Base-by-base conservation (phyloP, 2,113 vertebrate species). In the Takifugu bimaculatus region DNA sequence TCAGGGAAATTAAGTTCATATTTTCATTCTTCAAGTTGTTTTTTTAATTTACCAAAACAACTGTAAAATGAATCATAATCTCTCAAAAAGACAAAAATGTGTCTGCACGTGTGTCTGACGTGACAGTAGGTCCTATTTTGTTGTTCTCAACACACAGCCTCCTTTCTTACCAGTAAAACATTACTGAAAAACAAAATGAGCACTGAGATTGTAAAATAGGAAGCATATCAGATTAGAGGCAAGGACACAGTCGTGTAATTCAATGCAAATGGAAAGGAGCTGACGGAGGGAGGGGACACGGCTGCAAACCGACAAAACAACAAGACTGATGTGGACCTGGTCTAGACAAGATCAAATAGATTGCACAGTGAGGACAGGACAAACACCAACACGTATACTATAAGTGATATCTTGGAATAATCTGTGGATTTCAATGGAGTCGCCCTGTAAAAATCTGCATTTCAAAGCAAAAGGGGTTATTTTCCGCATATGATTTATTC, bases 171-270 rank as follows among this genome's bases (percentile, higher is more conserved):
- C 13, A 50, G n/a, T 20, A n/a, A 60, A n/a, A 52, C 44, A 52
- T 50, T 4, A 70, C 45, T 65, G 12, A 63, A 63, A 65, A n/a
- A 67, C 53, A 56, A 39, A 48, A 54, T 47, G 14, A 62, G 26
- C 6, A 9, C 42, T 45, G 28, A 77, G 43, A 54, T 11, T 6
- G 49, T 54, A 32, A 70, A 52, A 72, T 12, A 49, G 26, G 14
- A 62, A n/a, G 10, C 20, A 53, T 59, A 65, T 61, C 42, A n/a
- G 57, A 68, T 58, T 57, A 62, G 53, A 72, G 6, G 29, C 57
- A 64, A 60, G 60, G 53, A 55, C 43, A 63, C 56, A 65, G 50
- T 25, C 11, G 26, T 55, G 57, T 52, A 66, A 63, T 65, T 0
- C 15, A 50, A 28, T 27, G 26, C 53, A 64, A 73, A 65, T 55